A percentile compares a stretch with the other conserved stretches of the same genome.
Conservation (phyloP, 2,113 vertebrate species). For the Lophura nycthemera region DNA sequence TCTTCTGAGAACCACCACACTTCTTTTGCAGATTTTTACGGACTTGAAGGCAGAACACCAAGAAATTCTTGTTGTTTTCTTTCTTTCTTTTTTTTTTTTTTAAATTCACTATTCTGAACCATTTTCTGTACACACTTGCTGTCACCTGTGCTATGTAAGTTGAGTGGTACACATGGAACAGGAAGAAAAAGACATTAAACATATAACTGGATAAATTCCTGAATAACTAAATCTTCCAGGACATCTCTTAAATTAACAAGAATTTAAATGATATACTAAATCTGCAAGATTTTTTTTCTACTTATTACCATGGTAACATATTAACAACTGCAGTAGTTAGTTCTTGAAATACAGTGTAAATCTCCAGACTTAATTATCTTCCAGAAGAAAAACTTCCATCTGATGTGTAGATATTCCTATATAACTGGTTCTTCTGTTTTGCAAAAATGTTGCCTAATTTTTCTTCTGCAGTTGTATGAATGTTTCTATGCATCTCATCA, state of each 20-base stretch:
- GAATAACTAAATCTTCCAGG: neutral
- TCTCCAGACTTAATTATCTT: neutral
- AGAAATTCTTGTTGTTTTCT: neutral
- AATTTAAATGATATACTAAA: neutral
- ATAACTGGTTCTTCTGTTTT: neutral
- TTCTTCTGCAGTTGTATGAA: neutral
- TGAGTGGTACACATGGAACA: accelerated
- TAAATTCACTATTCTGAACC: neutral
- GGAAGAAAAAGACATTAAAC: neutral
- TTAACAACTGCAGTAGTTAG: neutral
- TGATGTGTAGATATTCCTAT: neutral
- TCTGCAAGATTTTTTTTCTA: neutral
- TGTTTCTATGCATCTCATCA: neutral
- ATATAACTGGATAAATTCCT: neutral
- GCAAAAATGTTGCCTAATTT: neutral
- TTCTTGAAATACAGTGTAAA: neutral
- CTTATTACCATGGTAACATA: neutral
- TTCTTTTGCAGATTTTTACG: neutral
- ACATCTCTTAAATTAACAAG: neutral
- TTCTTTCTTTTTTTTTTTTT: too few species aligned
- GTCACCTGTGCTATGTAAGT: neutral
- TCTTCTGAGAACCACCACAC: neutral
- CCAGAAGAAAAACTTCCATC: neutral
- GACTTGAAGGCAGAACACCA: neutral
- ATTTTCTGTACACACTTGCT: neutral